Evolutionary conservation across 2,113 vertebrate species (phyloP), one percentile per base, ranked within the genome.

Genomic region (Pithys albifrons): DNA sequence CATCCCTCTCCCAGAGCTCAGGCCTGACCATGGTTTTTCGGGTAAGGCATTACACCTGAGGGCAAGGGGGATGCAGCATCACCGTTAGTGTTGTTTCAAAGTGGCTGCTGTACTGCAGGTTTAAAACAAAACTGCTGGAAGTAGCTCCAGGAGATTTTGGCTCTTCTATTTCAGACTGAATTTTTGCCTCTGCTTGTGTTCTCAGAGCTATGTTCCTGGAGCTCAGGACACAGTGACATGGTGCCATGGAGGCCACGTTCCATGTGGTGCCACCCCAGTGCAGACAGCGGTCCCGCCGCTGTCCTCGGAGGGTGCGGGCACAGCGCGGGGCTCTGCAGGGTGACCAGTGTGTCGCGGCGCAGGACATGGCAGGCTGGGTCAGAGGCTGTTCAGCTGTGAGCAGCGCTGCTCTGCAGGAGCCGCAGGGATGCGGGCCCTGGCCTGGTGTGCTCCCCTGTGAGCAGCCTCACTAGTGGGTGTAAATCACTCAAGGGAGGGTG

Each of bases 61-160:
- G 2, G 1, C 14, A 39, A 58, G 12, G 0, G 1, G 27, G 39
- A 49, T 11, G 41, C 61, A 67, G 39, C 14, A n/a, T 41, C 4
- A 1, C 19, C 0, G 1, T 52, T 19, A 45, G 8, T 16, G 8
- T 3, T 79, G 7, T 57, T 88, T 70, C 2, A 1, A 59, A 28
- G 31, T 3, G 73, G 39, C 20, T 66, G 35, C 39, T 2, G 2
- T 49, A 37, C 31, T 4, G 4, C 7, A 49, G 43, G 28, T 78
- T 85, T 51, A 72, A 88, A 54, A 3, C 13, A 58, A 76, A 82
- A 41, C 48, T 66, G 6, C n/a, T 74, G 54, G 16, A 64, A 75
- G 8, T 31, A 62, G 7, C 23, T 64, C 48, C 25, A 29, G 23
- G 12, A 88, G 7, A 3, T 67, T 62, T 82, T 51, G 49, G 18